Evolutionary conservation across 2,888 invertebrate genomes (phyloP).

Genomic region (Rotaria socialis): DNA sequence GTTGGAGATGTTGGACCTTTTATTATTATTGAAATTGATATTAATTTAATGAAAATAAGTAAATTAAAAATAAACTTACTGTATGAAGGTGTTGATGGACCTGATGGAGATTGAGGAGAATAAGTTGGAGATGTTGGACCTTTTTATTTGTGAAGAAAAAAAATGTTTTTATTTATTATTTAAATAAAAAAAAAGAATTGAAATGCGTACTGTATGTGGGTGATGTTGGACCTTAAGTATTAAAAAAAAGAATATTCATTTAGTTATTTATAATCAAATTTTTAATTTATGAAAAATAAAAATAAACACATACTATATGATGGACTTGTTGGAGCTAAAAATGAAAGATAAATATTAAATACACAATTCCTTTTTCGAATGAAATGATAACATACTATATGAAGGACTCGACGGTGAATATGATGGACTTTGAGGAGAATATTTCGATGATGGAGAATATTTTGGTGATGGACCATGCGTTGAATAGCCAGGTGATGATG

Average conservation of each 20-base stretch:
- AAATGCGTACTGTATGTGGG: constrained; percentile 61
- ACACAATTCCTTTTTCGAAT: neutral
- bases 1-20: constrained; percentile 50
- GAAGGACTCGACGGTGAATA: constrained; percentile 65
- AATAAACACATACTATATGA: neutral
- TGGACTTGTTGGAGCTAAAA: constrained; percentile 25
- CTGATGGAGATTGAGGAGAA: constrained; percentile 48
- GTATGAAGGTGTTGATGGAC: constrained; percentile 51
- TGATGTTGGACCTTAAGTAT: constrained; percentile 46
- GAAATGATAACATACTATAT: constrained; percentile 60
- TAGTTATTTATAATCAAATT: neutral
- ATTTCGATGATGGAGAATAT: constrained; percentile 48
- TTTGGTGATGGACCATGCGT: constrained; percentile 37
- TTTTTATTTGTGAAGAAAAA: neutral
- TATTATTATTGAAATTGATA: neutral
- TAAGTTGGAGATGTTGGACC: constrained; percentile 53
- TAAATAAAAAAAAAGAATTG: constrained; percentile 60
- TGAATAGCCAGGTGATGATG: constrained; percentile 54
- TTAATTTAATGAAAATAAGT: neutral
- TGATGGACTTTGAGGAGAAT: constrained; percentile 60
- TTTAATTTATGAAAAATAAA: neutral
- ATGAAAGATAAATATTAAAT: neutral
- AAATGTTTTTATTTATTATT: neutral
- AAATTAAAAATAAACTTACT: neutral
- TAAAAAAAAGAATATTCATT: no score